phyloP scores from a whole-genome alignment of 2,797 vertebrate species.

The Coracias cyanogaster region DNA sequence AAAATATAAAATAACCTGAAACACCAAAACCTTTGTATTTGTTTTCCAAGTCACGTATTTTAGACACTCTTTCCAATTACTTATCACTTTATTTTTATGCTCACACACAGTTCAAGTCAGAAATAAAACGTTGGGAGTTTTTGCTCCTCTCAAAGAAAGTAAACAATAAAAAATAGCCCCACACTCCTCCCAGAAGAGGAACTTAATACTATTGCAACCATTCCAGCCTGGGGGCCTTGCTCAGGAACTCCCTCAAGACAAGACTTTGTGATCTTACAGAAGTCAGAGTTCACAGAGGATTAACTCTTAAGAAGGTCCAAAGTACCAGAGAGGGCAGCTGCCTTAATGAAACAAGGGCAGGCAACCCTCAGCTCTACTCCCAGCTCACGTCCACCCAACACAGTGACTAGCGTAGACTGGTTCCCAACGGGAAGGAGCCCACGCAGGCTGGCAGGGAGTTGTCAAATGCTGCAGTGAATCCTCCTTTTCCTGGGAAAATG shows the following conservation, averaged over 20 bases:
- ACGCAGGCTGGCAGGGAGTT: fast-evolving
- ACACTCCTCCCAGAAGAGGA: background rate
- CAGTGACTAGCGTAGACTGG: background rate
- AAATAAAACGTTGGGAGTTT: background rate
- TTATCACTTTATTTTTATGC: background rate
- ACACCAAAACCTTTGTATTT: background rate
- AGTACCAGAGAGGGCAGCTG: background rate
- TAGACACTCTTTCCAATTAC: background rate
- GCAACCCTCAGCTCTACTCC: background rate
- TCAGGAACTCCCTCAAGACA: background rate
- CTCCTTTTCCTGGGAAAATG: background rate
- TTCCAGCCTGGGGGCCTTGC: background rate
- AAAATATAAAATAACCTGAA: background rate
- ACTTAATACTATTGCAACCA: background rate
- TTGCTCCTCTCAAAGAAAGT: background rate
- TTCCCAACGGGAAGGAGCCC: background rate
- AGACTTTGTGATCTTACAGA: background rate
- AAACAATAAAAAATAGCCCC: background rate
- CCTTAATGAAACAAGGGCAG: background rate
- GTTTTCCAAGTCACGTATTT: background rate
- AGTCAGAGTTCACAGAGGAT: background rate
- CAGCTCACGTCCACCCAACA: background rate
- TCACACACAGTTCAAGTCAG: background rate
- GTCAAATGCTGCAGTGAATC: background rate
- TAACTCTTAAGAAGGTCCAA: background rate